Evolutionary conservation across 92 coral and sea anemone genomes (phyloP), one percentile per base, ranked within the genome.

Genomic region (Parazoanthus atlanticus): DNA sequence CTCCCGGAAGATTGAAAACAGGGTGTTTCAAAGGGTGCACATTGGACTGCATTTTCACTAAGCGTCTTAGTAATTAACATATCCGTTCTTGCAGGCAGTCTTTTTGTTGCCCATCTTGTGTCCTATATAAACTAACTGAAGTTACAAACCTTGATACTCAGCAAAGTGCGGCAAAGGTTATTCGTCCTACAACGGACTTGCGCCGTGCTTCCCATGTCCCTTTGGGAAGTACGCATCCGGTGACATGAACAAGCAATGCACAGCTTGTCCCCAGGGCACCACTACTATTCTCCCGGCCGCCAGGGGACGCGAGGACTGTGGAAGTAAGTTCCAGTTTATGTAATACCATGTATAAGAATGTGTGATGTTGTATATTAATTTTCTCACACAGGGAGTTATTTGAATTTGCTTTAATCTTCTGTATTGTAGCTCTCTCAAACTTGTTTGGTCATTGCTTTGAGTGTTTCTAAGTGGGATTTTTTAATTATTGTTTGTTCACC

Each of bases 91-190:
- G 28, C 78, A 36, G 16, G 28, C 36, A 19, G 49, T 31, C n/a
- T 34, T 31, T 74, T 16, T 8, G 40, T 31, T 34, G 0, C n/a
- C 49, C 40, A 12, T 74, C 25, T 19, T 31, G 32, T 74, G 36
- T 74, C n/a, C 36, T 34, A 32, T 21, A 31, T 74, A 12, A n/a
- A 29, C 61, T 16, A 49, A 47, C 49, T 43, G 26, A 17, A n/a
- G 21, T 38, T 36, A 17, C 69, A 46, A 80, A 29, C 76, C 8
- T 81, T 82, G 65, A 9, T 36, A 78, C 65, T 36, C 88, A 97
- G 99, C 88, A 66, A 97, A 95, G 69, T 97, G 99, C 76, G 91
- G 89, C 30, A 93, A 95, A 76, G 99, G 99, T 13, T 94, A 91
- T 43, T 92, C 79, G 61, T 97, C 99, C 1, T 66, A 89, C 43